These are phyloP conservation scores for Pocota personata DNA, from an alignment of 2,888 invertebrate species.

Conservation along the genomic window DNA sequence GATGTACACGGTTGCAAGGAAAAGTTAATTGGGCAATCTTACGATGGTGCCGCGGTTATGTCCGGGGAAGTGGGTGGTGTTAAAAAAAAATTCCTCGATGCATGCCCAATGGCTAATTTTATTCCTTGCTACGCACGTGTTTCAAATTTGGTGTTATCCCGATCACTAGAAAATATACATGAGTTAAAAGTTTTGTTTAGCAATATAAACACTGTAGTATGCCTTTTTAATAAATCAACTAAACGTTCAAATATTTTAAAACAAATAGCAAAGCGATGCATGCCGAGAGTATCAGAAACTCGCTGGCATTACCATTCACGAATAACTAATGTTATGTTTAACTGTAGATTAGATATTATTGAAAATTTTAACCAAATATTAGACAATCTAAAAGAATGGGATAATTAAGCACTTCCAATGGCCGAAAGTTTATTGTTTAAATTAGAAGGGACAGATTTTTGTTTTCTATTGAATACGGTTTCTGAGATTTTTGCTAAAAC, in stretches of 20 bases:
- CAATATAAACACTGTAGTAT: too few species aligned
- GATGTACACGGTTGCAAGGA: conserved; percentile 12
- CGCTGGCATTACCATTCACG: conserved; percentile 37
- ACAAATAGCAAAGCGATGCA: conserved; percentile 31
- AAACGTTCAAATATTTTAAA: too few species aligned
- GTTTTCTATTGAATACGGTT: too few species aligned
- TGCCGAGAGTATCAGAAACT: conserved; percentile 21
- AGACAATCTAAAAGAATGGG: too few species aligned
- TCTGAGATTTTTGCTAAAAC: too few species aligned
- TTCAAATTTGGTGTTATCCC: conserved; percentile 7
- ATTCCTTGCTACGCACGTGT: conserved; percentile 10
- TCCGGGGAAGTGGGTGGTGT: conserved; percentile 27
- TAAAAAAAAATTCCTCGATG: too few species aligned
- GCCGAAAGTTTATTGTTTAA: too few species aligned
- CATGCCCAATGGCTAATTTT: conserved; percentile 24
- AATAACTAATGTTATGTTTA: conserved; percentile 17
- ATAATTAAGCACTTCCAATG: too few species aligned
- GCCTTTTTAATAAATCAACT: too few species aligned
- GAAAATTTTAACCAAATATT: too few species aligned
- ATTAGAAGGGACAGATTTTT: too few species aligned
- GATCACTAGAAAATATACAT: conserved; percentile 4
- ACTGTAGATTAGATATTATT: conserved; percentile 21
- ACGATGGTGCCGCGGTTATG: conserved; percentile 35
- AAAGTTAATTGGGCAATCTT: conserved; percentile 40
- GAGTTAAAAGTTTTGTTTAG: too few species aligned